Evolutionary conservation across 2,888 invertebrate species (phyloP), one percentile per base, ranked within the genome.

Genomic region (Microctonus brassicae): DNA sequence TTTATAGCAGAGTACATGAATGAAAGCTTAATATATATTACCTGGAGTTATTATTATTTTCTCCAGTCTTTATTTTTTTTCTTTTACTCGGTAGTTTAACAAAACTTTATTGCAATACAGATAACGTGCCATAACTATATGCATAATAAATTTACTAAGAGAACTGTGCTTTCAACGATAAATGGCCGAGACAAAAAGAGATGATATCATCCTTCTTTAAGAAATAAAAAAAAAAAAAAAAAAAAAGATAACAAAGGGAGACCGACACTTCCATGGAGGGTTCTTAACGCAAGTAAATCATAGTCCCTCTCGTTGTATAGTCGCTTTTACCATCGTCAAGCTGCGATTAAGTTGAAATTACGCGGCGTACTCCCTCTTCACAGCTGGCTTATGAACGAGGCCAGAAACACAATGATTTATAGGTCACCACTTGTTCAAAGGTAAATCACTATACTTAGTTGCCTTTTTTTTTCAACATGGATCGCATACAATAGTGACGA

Each of bases 331-430:
- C 47, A 47, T 47, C 47, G 47, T 47, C 47, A 47, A 47, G 47
- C 47, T 47, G 47, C 47, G 47, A 47, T 47, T 47, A 47, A 47
- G 47, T 47, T 47, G 20, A 47, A 47, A 47, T 47, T 47, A 47
- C 47, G 17, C 47, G 47, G 17, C 47, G 17, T 17, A 47, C 47
- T 47, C 47, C 47, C 47, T 17, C 47, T 17, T 6, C 17, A 20
- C 47, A 47, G 47, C 17, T 20, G 47, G 47, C 47, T 47, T 47
- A 47, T 47, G 17, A 47, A 47, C 47, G 17, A 47, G 47, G 47
- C 47, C 7, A 47, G 47, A 17, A 47, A 47, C 47, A 47, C 47
- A 47, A 47, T 47, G 47, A 47, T 47, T 47, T 47, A 47, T 47
- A 47, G 47, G 47, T 47, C 47, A 47, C 17, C 47, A 47, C 47